phyloP scores from a whole-genome alignment of 2,797 vertebrate species.

The Luscinia luscinia region DNA sequence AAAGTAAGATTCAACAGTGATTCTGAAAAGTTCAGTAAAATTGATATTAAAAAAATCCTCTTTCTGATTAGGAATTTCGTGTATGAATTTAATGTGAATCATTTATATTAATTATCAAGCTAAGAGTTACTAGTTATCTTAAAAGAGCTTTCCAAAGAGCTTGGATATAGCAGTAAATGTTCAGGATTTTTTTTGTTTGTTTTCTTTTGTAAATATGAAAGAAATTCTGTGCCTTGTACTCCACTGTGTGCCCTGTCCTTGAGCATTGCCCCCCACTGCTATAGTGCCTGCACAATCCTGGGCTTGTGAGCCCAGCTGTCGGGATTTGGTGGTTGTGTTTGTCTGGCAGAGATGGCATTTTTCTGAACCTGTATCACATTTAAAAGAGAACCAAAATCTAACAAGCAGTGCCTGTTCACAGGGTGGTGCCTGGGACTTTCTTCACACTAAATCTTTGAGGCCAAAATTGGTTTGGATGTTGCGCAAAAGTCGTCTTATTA shows the following conservation, averaged over 20 bases:
- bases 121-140: background rate
- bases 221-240: background rate
- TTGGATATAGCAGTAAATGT: background rate
- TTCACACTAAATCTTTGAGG: background rate
- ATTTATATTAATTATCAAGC: background rate
- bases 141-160: background rate
- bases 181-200: background rate
- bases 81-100: background rate
- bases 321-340: background rate
- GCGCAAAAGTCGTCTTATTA: background rate
- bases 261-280: background rate
- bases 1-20: background rate
- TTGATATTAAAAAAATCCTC: background rate
- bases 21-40: background rate
- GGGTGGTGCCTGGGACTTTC: background rate
- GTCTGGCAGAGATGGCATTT: background rate
- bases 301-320: background rate
- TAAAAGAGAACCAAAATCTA: background rate
- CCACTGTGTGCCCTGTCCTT: background rate
- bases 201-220: background rate
- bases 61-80: background rate
- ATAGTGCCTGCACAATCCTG: background rate
- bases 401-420: background rate
- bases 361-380: background rate
- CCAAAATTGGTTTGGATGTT: background rate